Conservation (phyloP, 2,797 vertebrate genomes). For the Helicolenus hilgendorfi region DNA sequence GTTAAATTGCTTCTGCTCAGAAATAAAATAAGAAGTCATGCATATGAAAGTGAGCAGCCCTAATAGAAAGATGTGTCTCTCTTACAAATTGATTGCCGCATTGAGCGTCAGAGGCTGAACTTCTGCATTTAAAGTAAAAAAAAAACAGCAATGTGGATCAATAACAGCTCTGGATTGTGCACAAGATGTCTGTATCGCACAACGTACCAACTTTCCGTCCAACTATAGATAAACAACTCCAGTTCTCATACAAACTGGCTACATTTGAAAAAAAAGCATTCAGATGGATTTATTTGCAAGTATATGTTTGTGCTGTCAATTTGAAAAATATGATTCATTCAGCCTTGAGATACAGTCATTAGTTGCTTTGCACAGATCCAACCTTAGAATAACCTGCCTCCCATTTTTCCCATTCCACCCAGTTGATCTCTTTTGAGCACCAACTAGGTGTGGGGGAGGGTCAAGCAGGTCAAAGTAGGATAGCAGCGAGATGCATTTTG, state of each 20-base stretch:
- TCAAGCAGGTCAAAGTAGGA: slow-evolving; percentile 64
- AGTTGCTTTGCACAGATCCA: slow-evolving; percentile 57
- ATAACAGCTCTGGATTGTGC: slow-evolving; percentile 24
- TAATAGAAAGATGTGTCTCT: slow-evolving; percentile 66
- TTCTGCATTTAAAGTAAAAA: slow-evolving; percentile 34
- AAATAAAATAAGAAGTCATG: slow-evolving; percentile 54
- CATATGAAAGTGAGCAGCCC: slow-evolving; percentile 68
- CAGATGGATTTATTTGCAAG: slow-evolving; percentile 9
- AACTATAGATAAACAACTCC: not conserved
- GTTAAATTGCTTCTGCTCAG: slow-evolving; percentile 66
- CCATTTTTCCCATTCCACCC: slow-evolving; percentile 3
- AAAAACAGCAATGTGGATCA: slow-evolving; percentile 9
- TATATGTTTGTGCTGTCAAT: slow-evolving; percentile 27
- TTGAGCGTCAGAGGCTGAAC: slow-evolving; percentile 32
- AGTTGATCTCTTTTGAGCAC: slow-evolving; percentile 55
- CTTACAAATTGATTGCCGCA: slow-evolving; percentile 60
- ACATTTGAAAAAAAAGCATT: not conserved
- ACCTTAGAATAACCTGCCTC: slow-evolving; percentile 11
- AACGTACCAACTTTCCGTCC: slow-evolving; percentile 16
- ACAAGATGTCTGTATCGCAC: not conserved
- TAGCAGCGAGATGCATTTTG: slow-evolving; percentile 14
- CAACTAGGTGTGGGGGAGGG: slow-evolving; percentile 44
- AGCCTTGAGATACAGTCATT: slow-evolving; percentile 53
- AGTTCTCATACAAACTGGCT: not conserved
- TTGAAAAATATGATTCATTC: slow-evolving; percentile 40